A percentile compares a stretch with the other conserved stretches of the same genome.
Conservation (phyloP, 2,797 vertebrate genomes). For the Nothura maculosa region DNA sequence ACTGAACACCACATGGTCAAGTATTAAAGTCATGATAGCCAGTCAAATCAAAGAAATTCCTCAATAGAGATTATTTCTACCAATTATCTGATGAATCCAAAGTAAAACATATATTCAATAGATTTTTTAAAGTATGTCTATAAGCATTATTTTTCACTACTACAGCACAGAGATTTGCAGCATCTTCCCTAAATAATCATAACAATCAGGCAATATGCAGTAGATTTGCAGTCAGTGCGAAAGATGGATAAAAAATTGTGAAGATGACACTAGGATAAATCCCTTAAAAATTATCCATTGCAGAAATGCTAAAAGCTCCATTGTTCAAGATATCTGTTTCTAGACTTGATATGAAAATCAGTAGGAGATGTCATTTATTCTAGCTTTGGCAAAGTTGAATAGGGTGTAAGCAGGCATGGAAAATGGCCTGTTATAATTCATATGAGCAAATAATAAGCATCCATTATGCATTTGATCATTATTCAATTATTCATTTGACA, state of each 20-base stretch:
- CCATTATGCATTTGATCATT: constrained; percentile 45
- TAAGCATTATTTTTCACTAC: background rate
- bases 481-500: constrained; percentile 59
- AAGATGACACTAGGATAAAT: background rate
- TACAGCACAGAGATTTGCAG: background rate
- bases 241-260: background rate
- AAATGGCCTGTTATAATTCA: constrained; percentile 9
- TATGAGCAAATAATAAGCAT: background rate
- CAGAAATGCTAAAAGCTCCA: background rate
- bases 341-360: background rate
- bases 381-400: background rate
- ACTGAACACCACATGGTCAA: background rate
- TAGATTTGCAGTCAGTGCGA: background rate
- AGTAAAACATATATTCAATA: background rate
- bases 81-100: background rate
- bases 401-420: background rate
- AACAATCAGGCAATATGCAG: background rate
- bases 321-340: background rate
- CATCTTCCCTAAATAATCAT: background rate
- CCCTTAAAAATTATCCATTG: background rate
- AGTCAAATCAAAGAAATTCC: background rate
- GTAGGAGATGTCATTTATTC: background rate
- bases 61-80: background rate
- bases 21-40: background rate
- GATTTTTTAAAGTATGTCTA: accelerated